Evolutionary conservation across 2,888 invertebrate species (phyloP).

Genomic region (Cheilosia vernalis): DNA sequence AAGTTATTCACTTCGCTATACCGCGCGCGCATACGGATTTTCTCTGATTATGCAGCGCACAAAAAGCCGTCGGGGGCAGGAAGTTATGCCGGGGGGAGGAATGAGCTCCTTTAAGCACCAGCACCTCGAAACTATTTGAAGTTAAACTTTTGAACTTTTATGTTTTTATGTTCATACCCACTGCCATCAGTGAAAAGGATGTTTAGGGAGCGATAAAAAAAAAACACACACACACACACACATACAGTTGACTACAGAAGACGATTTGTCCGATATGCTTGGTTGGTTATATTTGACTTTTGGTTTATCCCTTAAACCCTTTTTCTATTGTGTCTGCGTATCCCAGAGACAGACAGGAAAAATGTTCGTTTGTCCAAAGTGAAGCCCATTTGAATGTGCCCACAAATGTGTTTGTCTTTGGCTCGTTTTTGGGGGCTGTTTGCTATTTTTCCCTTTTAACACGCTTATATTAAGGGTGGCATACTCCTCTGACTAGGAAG

Average conservation of each 20-base stretch:
- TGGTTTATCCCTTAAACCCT: slow-evolving; percentile 69
- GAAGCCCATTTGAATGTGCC: slow-evolving; percentile 41
- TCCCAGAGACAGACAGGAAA: neutral
- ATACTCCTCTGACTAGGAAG: neutral
- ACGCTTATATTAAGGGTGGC: slow-evolving; percentile 42
- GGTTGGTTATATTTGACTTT: slow-evolving; percentile 55
- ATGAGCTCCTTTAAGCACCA: slow-evolving; percentile 51
- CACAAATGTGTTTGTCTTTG: slow-evolving; percentile 60
- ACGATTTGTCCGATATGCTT: slow-evolving; percentile 72
- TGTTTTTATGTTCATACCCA: slow-evolving; percentile 39
- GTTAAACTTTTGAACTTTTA: slow-evolving; percentile 74
- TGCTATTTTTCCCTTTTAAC: slow-evolving; percentile 43
- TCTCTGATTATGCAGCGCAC: slow-evolving; percentile 41
- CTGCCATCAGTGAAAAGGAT: slow-evolving; percentile 25
- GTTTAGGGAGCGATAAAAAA: neutral
- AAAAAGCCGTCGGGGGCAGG: neutral
- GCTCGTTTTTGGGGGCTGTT: slow-evolving; percentile 25
- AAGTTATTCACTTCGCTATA: slow-evolving; percentile 45
- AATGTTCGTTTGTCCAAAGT: slow-evolving; percentile 34
- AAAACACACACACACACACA: neutral
- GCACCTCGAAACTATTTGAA: slow-evolving; percentile 71
- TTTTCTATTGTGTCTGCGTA: slow-evolving; percentile 17
- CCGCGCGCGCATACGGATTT: slow-evolving; percentile 62
- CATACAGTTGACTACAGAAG: slow-evolving; percentile 32
- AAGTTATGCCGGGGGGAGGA: slow-evolving; percentile 6